phyloP scores from a whole-genome alignment of 2,888 invertebrate genomes.

The Epinotia demarniana region DNA sequence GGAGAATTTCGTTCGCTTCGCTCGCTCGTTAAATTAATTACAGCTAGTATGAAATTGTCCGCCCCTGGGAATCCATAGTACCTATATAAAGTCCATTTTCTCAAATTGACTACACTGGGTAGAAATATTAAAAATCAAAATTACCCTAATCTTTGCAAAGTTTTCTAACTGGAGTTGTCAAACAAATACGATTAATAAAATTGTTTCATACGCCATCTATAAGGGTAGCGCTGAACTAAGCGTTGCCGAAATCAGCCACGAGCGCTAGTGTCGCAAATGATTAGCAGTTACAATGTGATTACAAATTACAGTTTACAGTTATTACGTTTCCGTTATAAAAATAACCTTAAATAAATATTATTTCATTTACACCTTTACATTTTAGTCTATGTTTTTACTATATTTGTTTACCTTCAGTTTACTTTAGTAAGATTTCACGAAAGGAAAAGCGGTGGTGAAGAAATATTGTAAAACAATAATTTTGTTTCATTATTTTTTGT shows the following conservation, averaged over 20 bases:
- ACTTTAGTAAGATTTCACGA: too few species aligned
- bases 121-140: not conserved
- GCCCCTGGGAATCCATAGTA: not conserved
- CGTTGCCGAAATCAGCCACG: slow-evolving; percentile 20
- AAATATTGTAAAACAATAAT: not conserved
- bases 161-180: not conserved
- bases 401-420: not conserved
- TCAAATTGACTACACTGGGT: too few species aligned
- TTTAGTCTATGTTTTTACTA: not conserved
- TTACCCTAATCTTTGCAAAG: not conserved
- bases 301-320: not conserved
- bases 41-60: not conserved
- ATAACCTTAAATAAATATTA: not conserved
- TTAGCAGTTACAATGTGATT: not conserved
- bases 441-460: not conserved
- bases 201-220: slow-evolving; percentile 35
- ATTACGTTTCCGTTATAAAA: not conserved
- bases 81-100: too few species aligned
- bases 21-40: not conserved
- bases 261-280: slow-evolving; percentile 31
- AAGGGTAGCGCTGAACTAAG: slow-evolving; percentile 10
- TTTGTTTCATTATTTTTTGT: not conserved
- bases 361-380: not conserved
- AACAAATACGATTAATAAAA: slow-evolving; percentile 8
- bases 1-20: too few species aligned